Evolutionary conservation across 2,113 vertebrate species (phyloP).

Genomic region (Symphodus melops): DNA sequence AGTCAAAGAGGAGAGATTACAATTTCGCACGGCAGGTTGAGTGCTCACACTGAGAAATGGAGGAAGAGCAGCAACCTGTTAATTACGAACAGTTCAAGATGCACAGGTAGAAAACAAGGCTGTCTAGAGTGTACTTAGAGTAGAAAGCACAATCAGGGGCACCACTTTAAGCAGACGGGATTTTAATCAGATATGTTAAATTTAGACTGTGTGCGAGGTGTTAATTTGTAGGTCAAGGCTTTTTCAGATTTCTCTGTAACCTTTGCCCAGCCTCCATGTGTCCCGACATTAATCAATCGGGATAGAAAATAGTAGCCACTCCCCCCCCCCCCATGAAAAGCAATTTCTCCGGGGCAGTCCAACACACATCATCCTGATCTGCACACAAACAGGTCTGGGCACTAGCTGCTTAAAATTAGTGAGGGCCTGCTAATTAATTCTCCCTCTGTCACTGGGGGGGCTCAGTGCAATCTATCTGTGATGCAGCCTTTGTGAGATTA

Average conservation of each 20-base stretch:
- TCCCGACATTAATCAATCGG: constrained; percentile 79
- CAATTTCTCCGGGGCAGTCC: constrained; percentile 75
- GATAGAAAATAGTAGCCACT: constrained; percentile 58
- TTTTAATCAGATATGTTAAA: constrained; percentile 79
- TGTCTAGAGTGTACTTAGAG: constrained; percentile 58
- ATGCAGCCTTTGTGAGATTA: constrained; percentile 76
- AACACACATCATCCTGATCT: constrained; percentile 64
- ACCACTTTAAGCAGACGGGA: constrained; percentile 69
- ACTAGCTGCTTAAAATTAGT: constrained; percentile 78
- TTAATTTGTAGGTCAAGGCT: constrained; percentile 80
- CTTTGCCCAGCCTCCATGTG: constrained; percentile 71
- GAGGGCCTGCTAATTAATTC: constrained; percentile 81
- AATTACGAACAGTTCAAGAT: constrained; percentile 72
- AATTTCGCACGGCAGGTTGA: constrained; percentile 57
- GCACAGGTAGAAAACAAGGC: constrained; percentile 54
- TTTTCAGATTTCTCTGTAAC: constrained; percentile 63
- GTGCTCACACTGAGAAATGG: constrained; percentile 55
- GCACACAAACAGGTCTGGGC: constrained; percentile 70
- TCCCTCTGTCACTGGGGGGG: constrained; percentile 71
- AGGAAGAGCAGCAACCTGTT: constrained; percentile 66
- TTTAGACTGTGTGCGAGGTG: constrained; percentile 61
- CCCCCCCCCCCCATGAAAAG: constrained; percentile 57
- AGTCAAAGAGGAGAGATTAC: constrained; percentile 68
- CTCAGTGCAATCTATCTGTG: constrained; percentile 73
- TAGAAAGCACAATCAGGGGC: constrained; percentile 65